Base-by-base conservation (phyloP, 2,888 invertebrate genomes). In the Hemaris fuciformis region DNA sequence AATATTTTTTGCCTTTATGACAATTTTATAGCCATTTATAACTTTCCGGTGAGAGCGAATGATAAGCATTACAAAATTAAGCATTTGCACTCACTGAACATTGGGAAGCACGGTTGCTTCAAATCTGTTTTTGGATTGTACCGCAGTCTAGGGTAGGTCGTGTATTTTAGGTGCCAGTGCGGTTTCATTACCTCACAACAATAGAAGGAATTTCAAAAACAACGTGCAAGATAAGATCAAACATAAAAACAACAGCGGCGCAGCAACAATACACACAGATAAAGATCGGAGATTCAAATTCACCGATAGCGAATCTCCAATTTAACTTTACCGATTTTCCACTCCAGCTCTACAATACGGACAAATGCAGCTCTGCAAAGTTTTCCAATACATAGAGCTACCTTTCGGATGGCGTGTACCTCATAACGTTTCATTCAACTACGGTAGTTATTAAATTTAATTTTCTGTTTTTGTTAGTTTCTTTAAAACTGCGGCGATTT, bases 241-340 rank as follows among this genome's bases (percentile, higher is more conserved):
- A n/a, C 15, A 7, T 25, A 25, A 25, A 48, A 15, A 8, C 20
- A 18, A 22, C 23, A 46, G 23, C 25, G 23, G 15, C 13, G 42
- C 25, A 13, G 27, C 20, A 34, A 18, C 20, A 61, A 25, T 22
- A 38, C 27, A 38, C 46, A 38, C 10, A 48, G 48, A 48, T 60
- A 46, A 59, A 68, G 72, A 72, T 73, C 67, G 67, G 60, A 65
- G 72, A 79, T 81, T 77, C 74, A 75, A 76, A 82, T 77, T 73
- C 68, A 53, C 62, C 65, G 80, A 79, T 81, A 80, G 72, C 75
- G 81, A 23, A 85, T 85, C 84, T 81, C 74, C 85, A 87, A 87
- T 87, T 83, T 86, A 87, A 87, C 80, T 87, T 87, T 74, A 66
- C 70, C 78, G 76, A 80, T 85, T 79, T 73, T 69, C 75, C 67